Conservation (phyloP, 2,113 vertebrate genomes). For the Chauna torquata region DNA sequence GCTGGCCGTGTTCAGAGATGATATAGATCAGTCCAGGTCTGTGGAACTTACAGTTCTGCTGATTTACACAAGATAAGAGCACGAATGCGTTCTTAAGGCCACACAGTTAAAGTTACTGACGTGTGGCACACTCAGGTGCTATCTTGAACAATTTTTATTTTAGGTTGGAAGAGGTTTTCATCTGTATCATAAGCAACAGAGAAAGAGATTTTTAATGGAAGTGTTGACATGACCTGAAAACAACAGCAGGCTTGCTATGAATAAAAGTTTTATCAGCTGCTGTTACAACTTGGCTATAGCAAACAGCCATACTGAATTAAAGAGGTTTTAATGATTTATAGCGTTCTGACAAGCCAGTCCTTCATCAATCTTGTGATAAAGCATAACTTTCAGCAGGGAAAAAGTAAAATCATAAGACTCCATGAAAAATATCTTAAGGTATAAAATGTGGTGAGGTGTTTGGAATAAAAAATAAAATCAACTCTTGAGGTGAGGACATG, state of each 20-base stretch:
- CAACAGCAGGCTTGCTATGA: constrained; percentile 11
- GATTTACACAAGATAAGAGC: neutral
- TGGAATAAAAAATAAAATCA: neutral
- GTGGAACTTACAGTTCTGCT: neutral
- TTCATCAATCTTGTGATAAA: neutral
- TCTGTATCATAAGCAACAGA: neutral
- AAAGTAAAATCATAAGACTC: neutral
- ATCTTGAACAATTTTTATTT: neutral
- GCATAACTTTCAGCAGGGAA: neutral
- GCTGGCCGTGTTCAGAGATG: rapidly evolving
- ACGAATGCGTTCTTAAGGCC: rapidly evolving
- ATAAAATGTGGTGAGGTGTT: neutral
- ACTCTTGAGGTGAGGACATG: neutral
- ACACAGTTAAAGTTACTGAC: rapidly evolving
- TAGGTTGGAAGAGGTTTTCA: neutral
- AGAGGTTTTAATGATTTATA: constrained; percentile 33
- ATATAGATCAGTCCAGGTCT: rapidly evolving
- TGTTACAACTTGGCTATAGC: constrained; percentile 2
- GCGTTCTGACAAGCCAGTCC: neutral
- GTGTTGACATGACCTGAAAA: constrained; percentile 37
- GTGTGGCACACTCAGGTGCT: neutral
- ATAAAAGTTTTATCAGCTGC: constrained; percentile 44
- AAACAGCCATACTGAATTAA: neutral
- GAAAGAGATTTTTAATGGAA: constrained; percentile 2
- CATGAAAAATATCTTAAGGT: neutral